A percentile compares a stretch with the other conserved stretches of the same genome.
Conservation (phyloP, 2,113 vertebrate genomes). For the Perca schrenkii region DNA sequence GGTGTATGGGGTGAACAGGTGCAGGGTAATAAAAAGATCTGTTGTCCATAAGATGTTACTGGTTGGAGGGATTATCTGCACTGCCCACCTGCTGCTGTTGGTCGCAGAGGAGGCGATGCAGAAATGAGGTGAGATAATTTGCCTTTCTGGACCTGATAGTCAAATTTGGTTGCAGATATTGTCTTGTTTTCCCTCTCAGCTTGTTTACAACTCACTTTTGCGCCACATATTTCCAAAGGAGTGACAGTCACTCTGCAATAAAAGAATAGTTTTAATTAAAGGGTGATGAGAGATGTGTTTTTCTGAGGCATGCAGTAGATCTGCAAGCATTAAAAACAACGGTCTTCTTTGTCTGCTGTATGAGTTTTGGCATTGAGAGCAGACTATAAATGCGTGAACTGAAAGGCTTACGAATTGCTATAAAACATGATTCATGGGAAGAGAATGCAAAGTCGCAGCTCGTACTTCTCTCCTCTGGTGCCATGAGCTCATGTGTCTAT, state of each 20-base stretch:
- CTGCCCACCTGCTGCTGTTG: constrained; percentile 65
- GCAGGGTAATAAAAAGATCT: constrained; percentile 60
- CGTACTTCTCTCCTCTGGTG: constrained; percentile 5
- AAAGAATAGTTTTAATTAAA: constrained; percentile 40
- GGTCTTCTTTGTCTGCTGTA: constrained; percentile 34
- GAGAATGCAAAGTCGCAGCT: constrained; percentile 27
- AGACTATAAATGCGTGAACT: constrained; percentile 29
- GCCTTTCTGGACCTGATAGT: not conserved
- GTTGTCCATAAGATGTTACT: constrained; percentile 48
- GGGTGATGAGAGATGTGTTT: constrained; percentile 37
- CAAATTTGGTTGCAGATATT: not conserved
- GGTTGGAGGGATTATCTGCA: constrained; percentile 65
- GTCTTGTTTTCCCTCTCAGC: not conserved
- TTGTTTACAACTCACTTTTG: constrained; percentile 26
- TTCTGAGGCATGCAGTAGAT: constrained; percentile 16
- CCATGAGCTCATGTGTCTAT: constrained; percentile 39
- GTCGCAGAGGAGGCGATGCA: constrained; percentile 2
- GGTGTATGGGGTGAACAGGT: constrained; percentile 47
- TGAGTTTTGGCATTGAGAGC: constrained; percentile 31
- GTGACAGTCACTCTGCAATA: constrained; percentile 28
- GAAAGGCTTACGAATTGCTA: constrained; percentile 21
- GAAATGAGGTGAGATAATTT: constrained; percentile 50
- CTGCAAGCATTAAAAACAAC: constrained; percentile 25
- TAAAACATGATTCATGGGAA: constrained; percentile 56
- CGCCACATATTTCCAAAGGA: constrained; percentile 38